Evolutionary conservation across 2,113 vertebrate species (phyloP).

Genomic region (Hippocampus abdominalis): DNA sequence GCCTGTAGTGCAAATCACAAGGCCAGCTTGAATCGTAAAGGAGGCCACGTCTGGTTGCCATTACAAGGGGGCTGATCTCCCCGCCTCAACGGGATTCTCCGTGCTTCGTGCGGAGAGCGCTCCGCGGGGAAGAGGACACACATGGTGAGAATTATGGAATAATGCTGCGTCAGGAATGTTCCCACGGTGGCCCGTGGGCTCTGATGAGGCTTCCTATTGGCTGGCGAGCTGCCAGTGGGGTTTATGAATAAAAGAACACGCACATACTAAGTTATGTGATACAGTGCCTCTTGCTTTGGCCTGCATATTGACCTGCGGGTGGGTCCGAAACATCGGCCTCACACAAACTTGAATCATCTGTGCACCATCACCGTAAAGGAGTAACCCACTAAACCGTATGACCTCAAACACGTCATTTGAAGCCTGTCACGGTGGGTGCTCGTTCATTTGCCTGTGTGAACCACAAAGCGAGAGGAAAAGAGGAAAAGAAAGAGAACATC

Average conservation of each 20-base stretch:
- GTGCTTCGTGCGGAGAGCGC: slow-evolving; percentile 37
- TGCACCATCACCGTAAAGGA: background rate
- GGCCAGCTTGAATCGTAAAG: background rate
- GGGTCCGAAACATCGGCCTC: slow-evolving; percentile 19
- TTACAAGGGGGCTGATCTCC: slow-evolving; percentile 51
- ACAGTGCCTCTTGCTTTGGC: slow-evolving; percentile 18
- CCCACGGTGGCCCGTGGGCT: slow-evolving; percentile 63
- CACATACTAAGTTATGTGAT: slow-evolving; percentile 29
- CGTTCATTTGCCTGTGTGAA: slow-evolving; percentile 17
- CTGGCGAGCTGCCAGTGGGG: slow-evolving; percentile 24
- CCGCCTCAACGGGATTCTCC: slow-evolving; percentile 56
- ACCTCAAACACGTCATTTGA: slow-evolving; percentile 1
- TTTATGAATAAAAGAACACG: slow-evolving; percentile 51
- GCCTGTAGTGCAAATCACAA: background rate
- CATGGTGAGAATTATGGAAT: slow-evolving; percentile 72
- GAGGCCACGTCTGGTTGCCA: slow-evolving; percentile 41
- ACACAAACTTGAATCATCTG: slow-evolving; percentile 6
- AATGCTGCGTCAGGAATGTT: slow-evolving; percentile 71
- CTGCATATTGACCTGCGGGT: slow-evolving; percentile 11
- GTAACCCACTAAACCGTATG: slow-evolving; percentile 3
- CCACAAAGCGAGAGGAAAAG: slow-evolving; percentile 44
- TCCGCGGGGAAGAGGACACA: slow-evolving; percentile 53
- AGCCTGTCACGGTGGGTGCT: slow-evolving; percentile 9
- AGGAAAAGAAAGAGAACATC: slow-evolving; percentile 33
- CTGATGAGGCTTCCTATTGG: slow-evolving; percentile 42